Evolutionary conservation across 2,113 vertebrate species (phyloP).

Genomic region (Hippocampus mohnikei): DNA sequence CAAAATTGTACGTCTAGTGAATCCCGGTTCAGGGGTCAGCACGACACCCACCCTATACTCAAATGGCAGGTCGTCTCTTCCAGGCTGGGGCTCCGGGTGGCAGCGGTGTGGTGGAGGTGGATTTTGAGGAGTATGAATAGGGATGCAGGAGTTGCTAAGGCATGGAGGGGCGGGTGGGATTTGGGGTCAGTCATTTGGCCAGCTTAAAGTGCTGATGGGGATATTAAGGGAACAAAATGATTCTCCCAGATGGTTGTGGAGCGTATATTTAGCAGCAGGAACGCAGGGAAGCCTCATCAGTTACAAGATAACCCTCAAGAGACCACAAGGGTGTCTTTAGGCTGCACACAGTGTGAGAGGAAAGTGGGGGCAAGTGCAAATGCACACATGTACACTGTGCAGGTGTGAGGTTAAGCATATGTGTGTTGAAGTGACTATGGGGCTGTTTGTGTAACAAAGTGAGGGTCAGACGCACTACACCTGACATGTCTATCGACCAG

Average conservation of each 20-base stretch:
- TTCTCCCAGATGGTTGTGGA: conserved; percentile 82
- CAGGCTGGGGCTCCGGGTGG: conserved; percentile 45
- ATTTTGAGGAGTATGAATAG: conserved; percentile 50
- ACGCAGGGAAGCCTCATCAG: conserved; percentile 44
- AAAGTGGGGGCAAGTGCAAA: not conserved
- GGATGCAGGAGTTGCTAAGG: conserved; percentile 30
- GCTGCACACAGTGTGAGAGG: conserved; percentile 21
- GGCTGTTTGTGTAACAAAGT: conserved; percentile 25
- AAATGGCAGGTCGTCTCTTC: conserved; percentile 60
- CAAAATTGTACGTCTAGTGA: conserved; percentile 56
- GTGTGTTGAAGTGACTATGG: conserved; percentile 8
- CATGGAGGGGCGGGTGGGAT: conserved; percentile 28
- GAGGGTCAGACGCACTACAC: conserved; percentile 14
- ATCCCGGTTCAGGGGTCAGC: conserved; percentile 67
- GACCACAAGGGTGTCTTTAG: conserved; percentile 41
- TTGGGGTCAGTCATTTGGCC: conserved; percentile 66
- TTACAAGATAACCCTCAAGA: conserved; percentile 61
- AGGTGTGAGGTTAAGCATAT: conserved; percentile 27
- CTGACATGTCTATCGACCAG: not conserved
- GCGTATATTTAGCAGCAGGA: conserved; percentile 83
- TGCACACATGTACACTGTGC: conserved; percentile 3
- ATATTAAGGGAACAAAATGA: conserved; percentile 83
- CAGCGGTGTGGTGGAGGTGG: conserved; percentile 52
- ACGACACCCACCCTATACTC: conserved; percentile 62
- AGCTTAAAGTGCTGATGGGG: conserved; percentile 83